Evolutionary conservation across 2,888 invertebrate genomes (phyloP).

Genomic region (Scelioninae gen. 1): DNA sequence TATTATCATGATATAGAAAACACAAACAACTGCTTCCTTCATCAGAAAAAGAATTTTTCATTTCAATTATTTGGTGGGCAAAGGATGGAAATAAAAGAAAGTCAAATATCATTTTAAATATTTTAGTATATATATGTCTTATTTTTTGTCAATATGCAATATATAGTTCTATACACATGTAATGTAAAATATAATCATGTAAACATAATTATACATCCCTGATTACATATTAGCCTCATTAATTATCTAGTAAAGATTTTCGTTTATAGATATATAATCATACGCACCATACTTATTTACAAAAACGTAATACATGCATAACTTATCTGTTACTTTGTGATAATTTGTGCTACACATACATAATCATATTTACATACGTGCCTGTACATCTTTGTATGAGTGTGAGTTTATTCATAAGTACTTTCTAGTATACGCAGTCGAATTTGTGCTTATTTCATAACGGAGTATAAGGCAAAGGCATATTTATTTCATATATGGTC

Average conservation of each 20-base stretch:
- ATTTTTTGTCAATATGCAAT: slow-evolving; percentile 24
- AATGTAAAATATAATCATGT: slow-evolving; percentile 59
- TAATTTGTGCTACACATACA: slow-evolving; percentile 50
- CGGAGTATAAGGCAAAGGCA: slow-evolving; percentile 56
- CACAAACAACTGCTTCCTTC: no score
- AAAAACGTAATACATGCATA: slow-evolving; percentile 72
- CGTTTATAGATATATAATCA: slow-evolving; percentile 42
- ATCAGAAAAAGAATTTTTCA: no score
- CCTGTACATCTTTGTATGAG: slow-evolving; percentile 30
- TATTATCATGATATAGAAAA: no score
- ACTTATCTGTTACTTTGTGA: slow-evolving; percentile 38
- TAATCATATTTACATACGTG: slow-evolving; percentile 36
- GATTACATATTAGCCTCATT: slow-evolving; percentile 53
- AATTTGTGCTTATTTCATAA: slow-evolving; percentile 54
- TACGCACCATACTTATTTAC: slow-evolving; percentile 71
- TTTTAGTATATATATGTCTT: not conserved
- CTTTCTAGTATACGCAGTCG: slow-evolving; percentile 57
- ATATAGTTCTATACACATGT: slow-evolving; percentile 36
- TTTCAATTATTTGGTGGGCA: not conserved
- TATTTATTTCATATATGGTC: slow-evolving; percentile 23
- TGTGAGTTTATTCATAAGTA: slow-evolving; percentile 49
- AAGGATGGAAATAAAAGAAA: not conserved
- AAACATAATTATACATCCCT: slow-evolving; percentile 57
- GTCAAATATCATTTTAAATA: not conserved
- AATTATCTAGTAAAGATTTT: slow-evolving; percentile 18